phyloP scores from a whole-genome alignment of 2,113 vertebrate genomes.

The Dasypus novemcinctus region DNA sequence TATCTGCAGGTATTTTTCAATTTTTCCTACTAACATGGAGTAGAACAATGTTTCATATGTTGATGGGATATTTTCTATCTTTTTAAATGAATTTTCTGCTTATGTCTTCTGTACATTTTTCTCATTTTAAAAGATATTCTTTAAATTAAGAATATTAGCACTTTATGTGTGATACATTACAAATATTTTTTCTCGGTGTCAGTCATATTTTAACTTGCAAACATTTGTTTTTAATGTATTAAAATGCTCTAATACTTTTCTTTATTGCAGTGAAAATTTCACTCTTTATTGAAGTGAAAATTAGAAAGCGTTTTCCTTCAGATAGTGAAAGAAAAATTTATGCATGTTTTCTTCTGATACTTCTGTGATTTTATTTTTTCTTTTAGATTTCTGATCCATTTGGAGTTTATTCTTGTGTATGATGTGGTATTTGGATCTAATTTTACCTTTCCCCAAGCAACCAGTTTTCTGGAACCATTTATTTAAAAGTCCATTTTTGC shows the following conservation, averaged over 20 bases:
- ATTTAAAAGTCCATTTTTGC: conserved; percentile 7
- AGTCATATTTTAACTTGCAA: not conserved
- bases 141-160: not conserved
- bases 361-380: not conserved
- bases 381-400: not conserved
- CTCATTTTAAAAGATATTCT: not conserved
- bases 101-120: not conserved
- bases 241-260: conserved; percentile 10
- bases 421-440: not conserved
- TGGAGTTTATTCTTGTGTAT: conserved; percentile 1
- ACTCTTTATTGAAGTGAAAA: not conserved
- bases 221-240: not conserved
- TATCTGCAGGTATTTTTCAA: not conserved
- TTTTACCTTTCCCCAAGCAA: conserved; percentile 14
- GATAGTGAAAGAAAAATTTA: not conserved
- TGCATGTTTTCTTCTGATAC: not conserved
- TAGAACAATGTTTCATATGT: not conserved
- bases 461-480: not conserved
- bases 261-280: not conserved
- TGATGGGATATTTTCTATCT: not conserved
- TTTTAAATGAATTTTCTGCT: not conserved
- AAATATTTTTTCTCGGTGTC: not conserved
- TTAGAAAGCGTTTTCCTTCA: not conserved
- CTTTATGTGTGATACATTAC: not conserved
- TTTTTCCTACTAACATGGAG: not conserved